Conservation (phyloP, 2,113 vertebrate genomes). For the Anarrhichthys ocellatus region DNA sequence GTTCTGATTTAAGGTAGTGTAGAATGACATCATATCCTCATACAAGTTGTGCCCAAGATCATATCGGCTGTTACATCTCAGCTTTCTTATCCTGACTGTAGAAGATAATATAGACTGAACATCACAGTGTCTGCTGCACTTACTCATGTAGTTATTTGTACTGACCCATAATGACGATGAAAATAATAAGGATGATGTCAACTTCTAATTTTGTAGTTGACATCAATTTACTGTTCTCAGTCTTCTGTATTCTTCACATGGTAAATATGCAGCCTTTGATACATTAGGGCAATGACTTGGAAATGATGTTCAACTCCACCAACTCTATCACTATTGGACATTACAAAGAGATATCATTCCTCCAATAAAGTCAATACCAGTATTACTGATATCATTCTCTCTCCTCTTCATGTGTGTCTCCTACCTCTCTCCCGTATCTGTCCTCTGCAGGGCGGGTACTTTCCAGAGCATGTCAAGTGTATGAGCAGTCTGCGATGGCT, state of each 20-base stretch:
- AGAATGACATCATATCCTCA: conserved; percentile 37
- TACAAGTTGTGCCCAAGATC: not conserved
- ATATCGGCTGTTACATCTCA: not conserved
- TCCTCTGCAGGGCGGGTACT: conserved; percentile 90
- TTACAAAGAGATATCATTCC: not conserved
- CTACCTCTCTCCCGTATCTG: not conserved
- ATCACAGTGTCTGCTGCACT: not conserved
- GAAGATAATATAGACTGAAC: not conserved
- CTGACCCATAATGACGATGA: not conserved
- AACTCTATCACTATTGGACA: not conserved
- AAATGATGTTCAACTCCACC: not conserved
- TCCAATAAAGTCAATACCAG: not conserved
- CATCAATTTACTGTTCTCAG: not conserved
- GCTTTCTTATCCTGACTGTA: not conserved
- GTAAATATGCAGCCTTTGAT: not conserved
- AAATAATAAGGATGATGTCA: not conserved
- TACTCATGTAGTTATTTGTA: not conserved
- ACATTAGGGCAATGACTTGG: not conserved
- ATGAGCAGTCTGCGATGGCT: conserved; percentile 99
- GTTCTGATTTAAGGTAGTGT: not conserved
- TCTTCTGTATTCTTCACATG: not conserved
- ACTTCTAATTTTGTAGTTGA: not conserved
- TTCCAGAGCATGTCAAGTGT: conserved; percentile 95
- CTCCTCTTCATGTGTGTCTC: not conserved
- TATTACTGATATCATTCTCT: conserved; percentile 1